Conservation (phyloP, 2,113 vertebrate genomes). For the Cygnus buccinator region DNA sequence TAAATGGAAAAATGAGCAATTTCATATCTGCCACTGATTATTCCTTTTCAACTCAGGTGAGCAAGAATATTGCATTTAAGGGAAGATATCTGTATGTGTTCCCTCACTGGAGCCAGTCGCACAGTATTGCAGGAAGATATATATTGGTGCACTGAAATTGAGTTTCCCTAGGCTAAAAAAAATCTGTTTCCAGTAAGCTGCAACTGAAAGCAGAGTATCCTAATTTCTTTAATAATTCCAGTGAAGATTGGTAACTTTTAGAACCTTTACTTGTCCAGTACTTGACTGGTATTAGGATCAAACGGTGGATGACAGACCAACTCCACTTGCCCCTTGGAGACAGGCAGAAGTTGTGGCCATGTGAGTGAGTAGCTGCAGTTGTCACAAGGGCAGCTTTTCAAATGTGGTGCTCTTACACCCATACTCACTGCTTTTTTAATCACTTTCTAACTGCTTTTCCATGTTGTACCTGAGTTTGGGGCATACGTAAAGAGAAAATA, state of each 20-base stretch:
- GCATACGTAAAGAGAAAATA: not conserved
- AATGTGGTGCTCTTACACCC: no score
- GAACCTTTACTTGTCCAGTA: accelerated
- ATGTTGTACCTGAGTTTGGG: not conserved
- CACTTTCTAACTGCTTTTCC: not conserved
- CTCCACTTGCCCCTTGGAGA: not conserved
- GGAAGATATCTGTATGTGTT: not conserved
- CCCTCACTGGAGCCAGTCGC: not conserved
- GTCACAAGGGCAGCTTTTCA: not conserved
- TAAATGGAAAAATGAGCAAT: not conserved
- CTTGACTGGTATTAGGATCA: not conserved
- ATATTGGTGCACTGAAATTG: not conserved
- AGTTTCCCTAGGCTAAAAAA: not conserved
- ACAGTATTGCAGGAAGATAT: not conserved
- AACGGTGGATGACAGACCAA: accelerated
- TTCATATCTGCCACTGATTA: not conserved
- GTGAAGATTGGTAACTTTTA: not conserved
- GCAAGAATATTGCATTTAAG: not conserved
- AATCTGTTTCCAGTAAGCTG: not conserved
- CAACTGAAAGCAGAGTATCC: not conserved
- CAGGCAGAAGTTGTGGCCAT: accelerated
- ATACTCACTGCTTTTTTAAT: not conserved
- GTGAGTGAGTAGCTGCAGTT: not conserved
- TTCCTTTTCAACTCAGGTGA: not conserved
- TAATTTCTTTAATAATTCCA: not conserved